A percentile compares a stretch with the other conserved stretches of the same genome.
These are phyloP conservation scores for Bubalus kerabau DNA, from an alignment of 2,113 vertebrate genomes.

Conservation along the genomic window DNA sequence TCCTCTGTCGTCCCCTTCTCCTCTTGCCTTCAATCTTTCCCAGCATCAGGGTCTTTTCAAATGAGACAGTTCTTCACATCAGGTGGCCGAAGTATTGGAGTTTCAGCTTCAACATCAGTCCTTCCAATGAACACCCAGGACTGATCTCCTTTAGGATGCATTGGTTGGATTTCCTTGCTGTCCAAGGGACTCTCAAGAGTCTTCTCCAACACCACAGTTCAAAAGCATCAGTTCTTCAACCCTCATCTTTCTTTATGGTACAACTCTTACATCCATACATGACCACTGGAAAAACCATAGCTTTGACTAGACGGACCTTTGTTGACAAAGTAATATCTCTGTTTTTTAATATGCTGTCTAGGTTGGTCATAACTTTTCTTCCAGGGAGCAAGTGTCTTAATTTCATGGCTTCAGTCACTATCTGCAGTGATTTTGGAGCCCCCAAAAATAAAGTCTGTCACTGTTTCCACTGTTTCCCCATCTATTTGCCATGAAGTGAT, in stretches of 20 bases:
- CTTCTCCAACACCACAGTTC: neutral
- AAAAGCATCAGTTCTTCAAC: neutral
- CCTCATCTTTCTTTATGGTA: neutral
- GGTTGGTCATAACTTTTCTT: neutral
- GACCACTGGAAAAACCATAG: neutral
- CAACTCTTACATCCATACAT: neutral
- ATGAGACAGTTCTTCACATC: neutral
- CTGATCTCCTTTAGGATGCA: too few relatives aligned
- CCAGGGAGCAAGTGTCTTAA: neutral
- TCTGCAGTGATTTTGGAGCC: neutral
- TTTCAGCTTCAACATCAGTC: neutral
- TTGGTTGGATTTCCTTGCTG: neutral
- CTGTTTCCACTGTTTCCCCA: neutral
- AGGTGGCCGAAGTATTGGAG: neutral
- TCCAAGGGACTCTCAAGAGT: neutral
- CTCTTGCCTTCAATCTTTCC: neutral
- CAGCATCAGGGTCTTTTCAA: neutral
- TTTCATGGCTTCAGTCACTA: neutral
- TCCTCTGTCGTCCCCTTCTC: neutral
- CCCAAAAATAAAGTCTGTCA: neutral
- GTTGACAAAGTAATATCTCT: neutral
- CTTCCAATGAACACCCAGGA: neutral
- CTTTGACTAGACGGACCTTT: neutral
- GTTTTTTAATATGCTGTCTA: neutral
- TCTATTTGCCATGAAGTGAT: neutral